Base-by-base conservation (phyloP, 2,113 vertebrate species). In the Cettia cetti region DNA sequence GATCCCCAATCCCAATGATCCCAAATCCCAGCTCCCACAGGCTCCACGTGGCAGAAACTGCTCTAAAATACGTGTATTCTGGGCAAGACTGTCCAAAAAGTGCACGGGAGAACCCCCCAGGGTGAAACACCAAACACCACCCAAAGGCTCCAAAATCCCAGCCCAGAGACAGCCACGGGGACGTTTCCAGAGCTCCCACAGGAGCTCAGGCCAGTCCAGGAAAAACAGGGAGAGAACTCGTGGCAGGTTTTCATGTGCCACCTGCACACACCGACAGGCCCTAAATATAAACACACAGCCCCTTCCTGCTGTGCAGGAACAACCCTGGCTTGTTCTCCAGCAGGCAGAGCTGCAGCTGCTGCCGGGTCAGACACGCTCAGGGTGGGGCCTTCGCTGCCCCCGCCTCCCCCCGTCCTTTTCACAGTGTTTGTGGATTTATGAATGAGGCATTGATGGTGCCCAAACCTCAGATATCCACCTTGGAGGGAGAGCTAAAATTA, bases 271-370 rank as follows among this genome's bases (percentile, higher is more conserved):
- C 12, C 69, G 52, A 6, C 90, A 37, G 89, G 95, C 94, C 91
- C 81, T 89, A 76, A 98, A 94, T 63, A 20, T 85, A 97, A 97
- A 98, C 95, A 97, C 91, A 31, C 42, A 31, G 94, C 96, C 96
- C 95, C 37, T 98, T 97, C 97, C 97, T 96, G 97, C 96, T 44
- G 88, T 64, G 68, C 33, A 64, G 14, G 96, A 98, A 98, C 97
- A 97, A 60, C 95, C 70, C 86, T 2, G 54, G 86, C 97, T 97
- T 98, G 98, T 98, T 98, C 97, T 97, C 97, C 1, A 2, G 50
- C 63, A 11, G 91, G 79, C 92, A 59, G 86, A 95, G 92, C 86
- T 95, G 93, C 78, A 74, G 94, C 96, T 96, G 95, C 94, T 89
- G 9, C 26, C 64, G 56, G 64, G 68, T 24, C 90, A 72, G 96